A percentile compares a stretch with the other conserved stretches of the same genome.
Conservation (phyloP, 2,797 vertebrate genomes). For the Enteromius unitaeniatus region DNA sequence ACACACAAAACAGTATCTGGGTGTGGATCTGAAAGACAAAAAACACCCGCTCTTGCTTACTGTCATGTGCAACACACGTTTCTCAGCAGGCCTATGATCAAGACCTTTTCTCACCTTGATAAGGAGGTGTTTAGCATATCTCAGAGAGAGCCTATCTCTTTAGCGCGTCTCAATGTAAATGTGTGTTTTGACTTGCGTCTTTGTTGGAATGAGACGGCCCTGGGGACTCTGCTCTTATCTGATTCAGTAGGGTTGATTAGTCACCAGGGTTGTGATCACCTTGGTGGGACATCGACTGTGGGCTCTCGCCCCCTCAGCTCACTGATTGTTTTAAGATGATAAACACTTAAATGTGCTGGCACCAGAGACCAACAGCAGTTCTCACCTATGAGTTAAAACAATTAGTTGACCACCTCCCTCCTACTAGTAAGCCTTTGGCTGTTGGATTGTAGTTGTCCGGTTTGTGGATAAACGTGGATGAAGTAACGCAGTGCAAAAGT, state of each 20-base stretch:
- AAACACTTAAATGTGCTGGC: constrained; percentile 17
- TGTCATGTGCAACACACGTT: constrained; percentile 31
- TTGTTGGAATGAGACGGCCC: constrained; percentile 47
- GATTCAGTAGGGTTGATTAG: constrained; percentile 47
- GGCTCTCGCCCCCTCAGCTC: neutral
- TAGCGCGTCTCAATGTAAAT: constrained; percentile 46
- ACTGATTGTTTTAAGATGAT: neutral
- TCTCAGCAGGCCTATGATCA: constrained; percentile 38
- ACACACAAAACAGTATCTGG: constrained; percentile 24
- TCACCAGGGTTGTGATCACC: constrained; percentile 42
- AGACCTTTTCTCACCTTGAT: constrained; percentile 49
- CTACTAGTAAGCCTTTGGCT: neutral
- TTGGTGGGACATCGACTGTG: constrained; percentile 44
- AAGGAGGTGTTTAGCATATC: constrained; percentile 50
- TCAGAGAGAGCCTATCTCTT: constrained; percentile 5
- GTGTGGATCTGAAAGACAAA: constrained; percentile 31
- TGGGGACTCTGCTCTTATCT: constrained; percentile 49
- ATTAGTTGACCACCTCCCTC: neutral
- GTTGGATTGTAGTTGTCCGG: neutral
- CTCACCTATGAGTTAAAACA: neutral
- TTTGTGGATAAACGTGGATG: neutral
- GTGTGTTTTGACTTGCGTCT: constrained; percentile 51
- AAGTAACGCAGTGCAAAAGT: neutral
- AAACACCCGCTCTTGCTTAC: constrained; percentile 7
- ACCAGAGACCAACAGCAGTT: neutral